These are phyloP conservation scores for Dicycla oo DNA, from an alignment of 2,888 invertebrate genomes.

Conservation along the genomic window DNA sequence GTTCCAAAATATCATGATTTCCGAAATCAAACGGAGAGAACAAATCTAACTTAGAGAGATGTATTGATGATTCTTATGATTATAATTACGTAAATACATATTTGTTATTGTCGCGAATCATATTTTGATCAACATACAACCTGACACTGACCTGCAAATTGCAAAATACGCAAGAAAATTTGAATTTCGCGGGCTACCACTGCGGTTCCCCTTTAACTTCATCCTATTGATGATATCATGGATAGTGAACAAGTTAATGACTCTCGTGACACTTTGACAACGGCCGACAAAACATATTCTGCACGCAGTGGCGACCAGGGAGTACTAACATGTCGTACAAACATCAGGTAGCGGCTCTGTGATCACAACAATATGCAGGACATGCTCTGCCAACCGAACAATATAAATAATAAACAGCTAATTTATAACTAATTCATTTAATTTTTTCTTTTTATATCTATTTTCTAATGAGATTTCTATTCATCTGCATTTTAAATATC, in stretches of 20 bases:
- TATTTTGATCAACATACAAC: too few species aligned
- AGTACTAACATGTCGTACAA: conserved; percentile 32
- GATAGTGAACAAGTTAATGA: conserved; percentile 68
- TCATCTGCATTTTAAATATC: conserved; percentile 81
- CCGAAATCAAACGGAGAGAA: too few species aligned
- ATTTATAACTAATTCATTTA: conserved; percentile 84
- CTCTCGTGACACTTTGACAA: conserved; percentile 65
- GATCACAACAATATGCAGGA: conserved; percentile 64
- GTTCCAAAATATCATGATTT: too few species aligned
- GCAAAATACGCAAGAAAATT: too few species aligned
- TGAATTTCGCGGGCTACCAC: too few species aligned
- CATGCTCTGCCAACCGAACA: conserved; percentile 70
- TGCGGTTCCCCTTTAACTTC: too few species aligned
- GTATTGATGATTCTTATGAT: too few species aligned
- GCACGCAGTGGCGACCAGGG: conserved; percentile 31
- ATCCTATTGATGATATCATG: conserved; percentile 65
- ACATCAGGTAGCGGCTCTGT: conserved; percentile 33
- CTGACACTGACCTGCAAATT: too few species aligned
- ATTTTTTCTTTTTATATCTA: conserved; percentile 80
- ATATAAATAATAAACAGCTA: conserved; percentile 85
- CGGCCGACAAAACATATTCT: conserved; percentile 56
- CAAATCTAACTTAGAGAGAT: too few species aligned
- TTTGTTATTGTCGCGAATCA: too few species aligned
- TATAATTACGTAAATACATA: too few species aligned
- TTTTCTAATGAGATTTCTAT: conserved; percentile 86